Percentiles rank a stretch among this genome's conserved stretches.
These are phyloP conservation scores for Chroicocephalus ridibundus DNA, from an alignment of 2,113 vertebrate genomes.

Conservation along the genomic window DNA sequence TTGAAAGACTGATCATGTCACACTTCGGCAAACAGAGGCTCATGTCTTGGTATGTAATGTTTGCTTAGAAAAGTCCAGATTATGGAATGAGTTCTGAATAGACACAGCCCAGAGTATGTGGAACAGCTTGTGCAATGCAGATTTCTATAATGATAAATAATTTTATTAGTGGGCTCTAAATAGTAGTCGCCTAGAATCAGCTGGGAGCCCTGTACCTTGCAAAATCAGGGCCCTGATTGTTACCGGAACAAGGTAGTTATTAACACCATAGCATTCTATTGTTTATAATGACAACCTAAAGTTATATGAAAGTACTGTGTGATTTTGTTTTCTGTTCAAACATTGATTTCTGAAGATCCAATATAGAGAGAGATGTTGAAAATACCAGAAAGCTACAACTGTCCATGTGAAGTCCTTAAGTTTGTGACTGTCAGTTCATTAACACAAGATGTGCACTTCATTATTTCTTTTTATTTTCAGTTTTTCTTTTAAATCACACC, in stretches of 20 bases:
- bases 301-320: slow-evolving; percentile 42
- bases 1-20: slow-evolving; percentile 29
- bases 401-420: slow-evolving; percentile 43
- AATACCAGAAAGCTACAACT: slow-evolving; percentile 42
- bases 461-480: slow-evolving; percentile 57
- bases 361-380: slow-evolving; percentile 65
- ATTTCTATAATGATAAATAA: not conserved
- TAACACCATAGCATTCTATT: not conserved
- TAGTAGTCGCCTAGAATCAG: not conserved
- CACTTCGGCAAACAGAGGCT: not conserved
- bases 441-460: slow-evolving; percentile 24
- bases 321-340: slow-evolving; percentile 66
- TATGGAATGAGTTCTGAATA: not conserved
- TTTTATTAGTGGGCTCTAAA: slow-evolving; percentile 12
- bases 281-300: slow-evolving; percentile 47
- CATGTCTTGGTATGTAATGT: not conserved
- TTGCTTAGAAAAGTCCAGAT: not conserved
- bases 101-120: not conserved
- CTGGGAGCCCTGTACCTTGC: not conserved
- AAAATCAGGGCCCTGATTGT: not conserved
- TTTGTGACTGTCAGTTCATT: slow-evolving; percentile 51
- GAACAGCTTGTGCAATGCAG: not conserved
- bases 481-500: slow-evolving; percentile 54
- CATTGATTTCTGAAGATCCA: slow-evolving; percentile 65
- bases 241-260: not conserved